Evolutionary conservation across 2,797 vertebrate species (phyloP).

Genomic region (Sandelia bainsii): DNA sequence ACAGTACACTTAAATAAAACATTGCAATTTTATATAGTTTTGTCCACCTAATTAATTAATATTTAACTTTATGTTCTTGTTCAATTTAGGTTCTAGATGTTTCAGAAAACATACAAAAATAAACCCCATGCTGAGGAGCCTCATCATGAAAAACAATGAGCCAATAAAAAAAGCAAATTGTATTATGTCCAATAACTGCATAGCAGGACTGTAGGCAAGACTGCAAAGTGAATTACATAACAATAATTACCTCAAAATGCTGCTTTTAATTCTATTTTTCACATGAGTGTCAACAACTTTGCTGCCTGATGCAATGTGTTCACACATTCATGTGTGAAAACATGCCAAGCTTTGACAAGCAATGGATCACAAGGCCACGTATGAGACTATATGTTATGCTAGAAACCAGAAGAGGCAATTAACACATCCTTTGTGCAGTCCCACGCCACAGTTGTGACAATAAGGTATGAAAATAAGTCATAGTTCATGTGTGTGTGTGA

Average conservation of each 20-base stretch:
- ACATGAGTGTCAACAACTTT: conserved; percentile 12
- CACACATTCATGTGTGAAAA: conserved; percentile 29
- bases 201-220: not conserved
- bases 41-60: not conserved
- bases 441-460: conserved; percentile 19
- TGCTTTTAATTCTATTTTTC: conserved; percentile 9
- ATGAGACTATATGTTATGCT: conserved; percentile 3
- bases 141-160: conserved; percentile 9
- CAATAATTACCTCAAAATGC: conserved; percentile 14
- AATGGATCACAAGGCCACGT: conserved; percentile 22
- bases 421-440: conserved; percentile 27
- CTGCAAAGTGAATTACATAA: not conserved
- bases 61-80: not conserved
- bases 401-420: conserved; percentile 37
- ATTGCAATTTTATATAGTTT: not conserved
- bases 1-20: not conserved
- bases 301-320: conserved; percentile 5
- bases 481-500: not conserved
- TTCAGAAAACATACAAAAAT: not conserved
- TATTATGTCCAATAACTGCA: not conserved
- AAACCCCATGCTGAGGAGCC: not conserved
- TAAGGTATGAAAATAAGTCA: conserved; percentile 30
- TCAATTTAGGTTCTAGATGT: not conserved
- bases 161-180: not conserved
- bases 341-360: conserved; percentile 27